A percentile compares a stretch with the other conserved stretches of the same genome.
These are phyloP conservation scores for Trachelipus rathkii DNA, from an alignment of 1,140 invertebrate species.

Conservation along the genomic window DNA sequence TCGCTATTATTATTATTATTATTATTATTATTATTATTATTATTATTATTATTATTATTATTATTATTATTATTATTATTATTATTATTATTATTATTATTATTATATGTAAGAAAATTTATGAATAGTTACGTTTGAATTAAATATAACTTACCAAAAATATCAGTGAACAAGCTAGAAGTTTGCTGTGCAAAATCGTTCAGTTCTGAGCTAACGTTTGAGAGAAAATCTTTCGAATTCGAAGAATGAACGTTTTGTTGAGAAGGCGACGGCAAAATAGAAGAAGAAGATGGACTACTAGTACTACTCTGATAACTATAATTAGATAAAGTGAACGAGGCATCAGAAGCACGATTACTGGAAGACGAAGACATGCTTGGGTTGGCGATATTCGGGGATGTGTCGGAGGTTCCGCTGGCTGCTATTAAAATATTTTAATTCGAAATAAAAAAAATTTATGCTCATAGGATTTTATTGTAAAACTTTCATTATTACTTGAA, in stretches of 20 bases:
- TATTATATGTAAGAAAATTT: no score
- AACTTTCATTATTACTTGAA: no score
- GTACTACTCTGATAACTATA: slow-evolving; percentile 24
- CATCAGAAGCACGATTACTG: slow-evolving; percentile 12
- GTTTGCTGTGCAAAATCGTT: slow-evolving; percentile 86
- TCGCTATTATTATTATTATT: no score
- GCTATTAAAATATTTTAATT: background rate
- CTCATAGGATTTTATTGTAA: no score
- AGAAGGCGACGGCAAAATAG: background rate
- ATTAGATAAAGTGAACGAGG: background rate
- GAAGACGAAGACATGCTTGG: slow-evolving; percentile 21
- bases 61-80: no score
- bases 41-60: no score
- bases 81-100: no score
- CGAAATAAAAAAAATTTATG: no score
- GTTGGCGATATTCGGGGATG: slow-evolving; percentile 26
- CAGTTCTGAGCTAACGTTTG: slow-evolving; percentile 79
- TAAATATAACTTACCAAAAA: slow-evolving; percentile 64
- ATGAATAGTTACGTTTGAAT: no score
- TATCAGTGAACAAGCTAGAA: slow-evolving; percentile 82
- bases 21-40: no score
- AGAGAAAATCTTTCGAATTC: slow-evolving; percentile 71
- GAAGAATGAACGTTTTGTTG: slow-evolving; percentile 26
- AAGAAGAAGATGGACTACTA: slow-evolving; percentile 21
- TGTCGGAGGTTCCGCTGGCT: slow-evolving; percentile 5